Percentiles rank a stretch among this genome's conserved stretches.
Evolutionary conservation across 2,113 vertebrate genomes (phyloP).

Genomic region (Notothenia rossii): DNA sequence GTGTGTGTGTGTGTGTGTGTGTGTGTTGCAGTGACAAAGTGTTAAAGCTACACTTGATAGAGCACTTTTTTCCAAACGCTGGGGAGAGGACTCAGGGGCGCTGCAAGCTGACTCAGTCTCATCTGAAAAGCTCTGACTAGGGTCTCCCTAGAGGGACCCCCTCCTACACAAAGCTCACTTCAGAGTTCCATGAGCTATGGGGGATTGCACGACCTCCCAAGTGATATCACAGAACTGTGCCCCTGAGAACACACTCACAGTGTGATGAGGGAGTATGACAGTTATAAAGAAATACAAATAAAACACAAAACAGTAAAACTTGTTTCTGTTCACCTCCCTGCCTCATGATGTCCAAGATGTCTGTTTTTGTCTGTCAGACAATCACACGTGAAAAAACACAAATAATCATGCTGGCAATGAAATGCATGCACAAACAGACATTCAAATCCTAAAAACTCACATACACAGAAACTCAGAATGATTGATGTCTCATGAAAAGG

Average conservation of each 20-base stretch:
- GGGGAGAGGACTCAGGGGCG: constrained; percentile 59
- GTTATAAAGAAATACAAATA: constrained; percentile 47
- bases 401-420: not conserved
- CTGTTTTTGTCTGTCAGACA: constrained; percentile 30
- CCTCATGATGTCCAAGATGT: constrained; percentile 36
- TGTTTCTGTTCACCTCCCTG: constrained; percentile 36
- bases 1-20: constrained; percentile 21
- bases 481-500: constrained; percentile 29
- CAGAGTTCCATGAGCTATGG: constrained; percentile 39
- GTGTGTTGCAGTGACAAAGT: constrained; percentile 52
- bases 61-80: constrained; percentile 62
- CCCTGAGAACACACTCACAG: constrained; percentile 43
- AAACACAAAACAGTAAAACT: constrained; percentile 36
- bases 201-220: constrained; percentile 44
- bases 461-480: constrained; percentile 5
- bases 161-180: constrained; percentile 50
- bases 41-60: constrained; percentile 68
- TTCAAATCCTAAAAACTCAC: not conserved
- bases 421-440: not conserved
- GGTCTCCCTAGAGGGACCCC: constrained; percentile 56
- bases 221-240: constrained; percentile 44
- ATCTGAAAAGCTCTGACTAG: constrained; percentile 60
- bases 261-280: constrained; percentile 47
- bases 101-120: constrained; percentile 67
- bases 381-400: no score